Evolutionary conservation across 2,113 vertebrate genomes (phyloP).

Genomic region (Halichoeres trimaculatus): DNA sequence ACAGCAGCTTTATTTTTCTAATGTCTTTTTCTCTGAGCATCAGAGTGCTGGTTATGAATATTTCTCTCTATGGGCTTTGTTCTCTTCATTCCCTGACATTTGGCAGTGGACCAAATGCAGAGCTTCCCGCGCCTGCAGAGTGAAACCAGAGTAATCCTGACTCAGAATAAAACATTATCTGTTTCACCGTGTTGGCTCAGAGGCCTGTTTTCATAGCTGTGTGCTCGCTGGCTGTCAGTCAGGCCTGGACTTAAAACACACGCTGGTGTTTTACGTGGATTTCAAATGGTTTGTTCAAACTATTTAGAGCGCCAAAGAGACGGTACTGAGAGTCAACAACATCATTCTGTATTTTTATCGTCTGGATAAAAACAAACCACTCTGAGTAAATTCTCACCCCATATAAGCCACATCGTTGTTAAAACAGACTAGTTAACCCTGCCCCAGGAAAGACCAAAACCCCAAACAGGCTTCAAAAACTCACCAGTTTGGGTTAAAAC

Average conservation of each 20-base stretch:
- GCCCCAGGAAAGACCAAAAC: no score
- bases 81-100: slow-evolving; percentile 33
- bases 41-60: neutral
- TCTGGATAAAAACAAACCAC: no score
- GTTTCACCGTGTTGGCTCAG: slow-evolving; percentile 42
- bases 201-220: slow-evolving; percentile 31
- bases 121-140: slow-evolving; percentile 35
- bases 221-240: slow-evolving; percentile 17
- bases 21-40: neutral
- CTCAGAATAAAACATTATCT: slow-evolving; percentile 56
- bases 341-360: no score
- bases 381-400: no score
- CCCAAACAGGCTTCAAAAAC: no score
- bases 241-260: slow-evolving; percentile 8
- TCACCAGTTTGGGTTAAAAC: no score
- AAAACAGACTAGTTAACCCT: no score
- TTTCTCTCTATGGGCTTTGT: slow-evolving; percentile 20
- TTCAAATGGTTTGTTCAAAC: neutral
- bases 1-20: neutral
- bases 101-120: slow-evolving; percentile 36
- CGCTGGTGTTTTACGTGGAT: neutral
- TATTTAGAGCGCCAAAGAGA: neutral
- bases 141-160: slow-evolving; percentile 51
- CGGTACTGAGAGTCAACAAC: neutral
- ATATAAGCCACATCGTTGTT: no score